phyloP scores from a whole-genome alignment of 2,888 invertebrate genomes.

The Microplitis deprimator region DNA sequence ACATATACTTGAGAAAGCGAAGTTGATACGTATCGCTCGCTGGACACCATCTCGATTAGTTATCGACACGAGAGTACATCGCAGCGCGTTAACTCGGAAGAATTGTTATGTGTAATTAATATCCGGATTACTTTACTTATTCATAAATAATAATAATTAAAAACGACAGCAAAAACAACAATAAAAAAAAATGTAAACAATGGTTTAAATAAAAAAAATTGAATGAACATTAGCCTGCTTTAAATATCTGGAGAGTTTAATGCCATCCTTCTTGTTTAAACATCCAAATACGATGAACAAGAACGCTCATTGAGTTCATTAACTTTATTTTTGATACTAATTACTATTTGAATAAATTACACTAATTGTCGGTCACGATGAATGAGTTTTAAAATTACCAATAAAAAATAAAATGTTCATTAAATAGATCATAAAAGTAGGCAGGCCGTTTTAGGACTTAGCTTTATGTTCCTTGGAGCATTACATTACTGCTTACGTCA shows the following conservation, averaged over 20 bases:
- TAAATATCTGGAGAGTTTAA: background rate
- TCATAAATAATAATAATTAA: background rate
- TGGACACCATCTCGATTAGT: constrained; percentile 42
- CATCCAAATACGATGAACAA: background rate
- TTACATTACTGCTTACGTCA: constrained; percentile 1
- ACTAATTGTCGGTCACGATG: background rate
- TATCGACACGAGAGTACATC: constrained; percentile 39
- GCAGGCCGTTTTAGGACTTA: background rate
- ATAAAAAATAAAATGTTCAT: background rate
- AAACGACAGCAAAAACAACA: background rate
- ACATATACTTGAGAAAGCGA: constrained; percentile 37
- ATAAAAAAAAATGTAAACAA: too few species aligned
- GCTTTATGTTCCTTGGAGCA: background rate
- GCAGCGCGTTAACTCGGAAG: background rate
- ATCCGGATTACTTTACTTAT: constrained; percentile 1
- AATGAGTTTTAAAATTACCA: background rate
- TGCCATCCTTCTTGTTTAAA: background rate
- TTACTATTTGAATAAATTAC: background rate
- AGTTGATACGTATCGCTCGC: constrained; percentile 37
- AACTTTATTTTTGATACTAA: background rate
- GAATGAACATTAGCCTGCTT: background rate
- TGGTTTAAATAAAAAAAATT: background rate
- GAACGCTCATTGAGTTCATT: background rate
- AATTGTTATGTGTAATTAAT: constrained; percentile 24
- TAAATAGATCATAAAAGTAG: background rate